Evolutionary conservation across 2,113 vertebrate genomes (phyloP).

Genomic region (Pandion haliaetus): DNA sequence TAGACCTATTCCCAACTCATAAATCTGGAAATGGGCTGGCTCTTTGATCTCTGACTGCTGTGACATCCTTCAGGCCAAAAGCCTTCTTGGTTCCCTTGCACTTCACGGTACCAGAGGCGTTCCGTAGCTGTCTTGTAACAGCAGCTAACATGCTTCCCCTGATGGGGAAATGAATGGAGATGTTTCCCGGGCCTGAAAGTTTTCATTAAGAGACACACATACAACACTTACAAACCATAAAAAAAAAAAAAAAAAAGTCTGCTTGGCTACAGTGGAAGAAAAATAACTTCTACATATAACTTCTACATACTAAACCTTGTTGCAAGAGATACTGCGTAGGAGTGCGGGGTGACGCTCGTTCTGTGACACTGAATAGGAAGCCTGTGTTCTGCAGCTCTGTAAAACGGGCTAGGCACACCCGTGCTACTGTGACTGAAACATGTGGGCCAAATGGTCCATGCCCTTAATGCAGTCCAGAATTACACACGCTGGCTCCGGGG

Average conservation of each 20-base stretch:
- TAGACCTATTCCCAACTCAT: constrained; percentile 27
- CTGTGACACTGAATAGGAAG: accelerated
- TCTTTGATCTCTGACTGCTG: constrained; percentile 35
- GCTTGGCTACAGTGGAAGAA: neutral
- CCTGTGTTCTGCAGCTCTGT: neutral
- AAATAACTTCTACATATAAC: neutral
- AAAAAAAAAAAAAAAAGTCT: neutral
- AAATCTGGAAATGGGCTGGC: constrained; percentile 23
- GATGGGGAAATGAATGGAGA: neutral
- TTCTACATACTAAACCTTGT: neutral
- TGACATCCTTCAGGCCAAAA: neutral
- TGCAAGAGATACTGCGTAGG: accelerated
- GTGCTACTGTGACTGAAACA: neutral
- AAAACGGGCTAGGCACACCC: neutral
- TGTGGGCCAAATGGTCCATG: accelerated
- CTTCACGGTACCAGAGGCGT: neutral
- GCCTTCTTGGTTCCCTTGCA: neutral
- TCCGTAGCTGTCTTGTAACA: neutral
- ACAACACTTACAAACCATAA: neutral
- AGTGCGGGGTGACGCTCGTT: accelerated
- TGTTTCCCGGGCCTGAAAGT: neutral
- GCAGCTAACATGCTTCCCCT: neutral
- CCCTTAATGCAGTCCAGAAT: neutral
- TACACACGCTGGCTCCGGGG: neutral
- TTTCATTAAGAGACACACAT: neutral